These are phyloP conservation scores for Arctocebus calabarensis DNA, from an alignment of 2,797 vertebrate species.

Conservation along the genomic window DNA sequence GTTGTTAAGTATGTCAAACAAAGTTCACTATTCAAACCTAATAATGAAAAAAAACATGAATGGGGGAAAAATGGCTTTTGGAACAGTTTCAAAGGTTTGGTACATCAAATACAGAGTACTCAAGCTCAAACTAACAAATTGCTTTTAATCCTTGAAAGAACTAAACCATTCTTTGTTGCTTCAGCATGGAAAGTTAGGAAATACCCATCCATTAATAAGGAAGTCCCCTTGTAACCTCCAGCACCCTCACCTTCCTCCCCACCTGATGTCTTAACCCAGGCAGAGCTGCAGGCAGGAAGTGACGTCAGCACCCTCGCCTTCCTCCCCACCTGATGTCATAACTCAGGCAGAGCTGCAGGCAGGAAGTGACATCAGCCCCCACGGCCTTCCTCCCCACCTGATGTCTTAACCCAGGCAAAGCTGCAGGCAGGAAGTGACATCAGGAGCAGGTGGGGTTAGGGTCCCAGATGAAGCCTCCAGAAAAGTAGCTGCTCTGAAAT, in stretches of 20 bases:
- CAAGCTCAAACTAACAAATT: too few relatives aligned
- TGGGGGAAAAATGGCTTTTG: background rate
- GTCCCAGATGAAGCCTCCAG: accelerated
- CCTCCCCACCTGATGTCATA: too few relatives aligned
- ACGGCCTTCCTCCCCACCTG: background rate
- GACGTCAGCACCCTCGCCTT: too few relatives aligned
- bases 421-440: background rate
- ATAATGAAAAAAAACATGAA: background rate
- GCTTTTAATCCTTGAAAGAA: background rate
- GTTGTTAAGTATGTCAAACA: background rate
- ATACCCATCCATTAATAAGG: background rate
- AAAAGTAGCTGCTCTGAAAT: background rate
- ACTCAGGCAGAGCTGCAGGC: too few relatives aligned
- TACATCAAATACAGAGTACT: background rate
- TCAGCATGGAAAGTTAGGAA: background rate
- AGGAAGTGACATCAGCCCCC: too few relatives aligned
- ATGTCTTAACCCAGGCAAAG: background rate
- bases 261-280: too few relatives aligned
- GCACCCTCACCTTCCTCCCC: too few relatives aligned
- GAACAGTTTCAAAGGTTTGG: background rate
- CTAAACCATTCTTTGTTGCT: accelerated
- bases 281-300: too few relatives aligned
- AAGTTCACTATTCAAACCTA: background rate
- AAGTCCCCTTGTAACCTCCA: background rate
- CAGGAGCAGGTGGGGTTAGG: background rate